Evolutionary conservation across 2,113 vertebrate genomes (phyloP).

Genomic region (Parotia lawesii): DNA sequence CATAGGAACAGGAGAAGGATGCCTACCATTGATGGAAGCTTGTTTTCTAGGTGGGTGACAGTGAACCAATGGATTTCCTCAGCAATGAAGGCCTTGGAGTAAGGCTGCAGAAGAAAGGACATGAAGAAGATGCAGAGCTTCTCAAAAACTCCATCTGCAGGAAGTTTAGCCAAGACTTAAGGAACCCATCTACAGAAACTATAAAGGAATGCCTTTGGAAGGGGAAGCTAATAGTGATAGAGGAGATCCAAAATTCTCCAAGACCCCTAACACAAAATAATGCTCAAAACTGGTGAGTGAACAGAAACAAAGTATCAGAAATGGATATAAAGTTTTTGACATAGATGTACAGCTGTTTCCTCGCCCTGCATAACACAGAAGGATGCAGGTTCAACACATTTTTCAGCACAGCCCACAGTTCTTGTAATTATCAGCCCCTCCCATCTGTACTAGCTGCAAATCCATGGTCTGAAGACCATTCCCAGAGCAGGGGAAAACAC

Average conservation of each 20-base stretch:
- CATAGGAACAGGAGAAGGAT: background rate
- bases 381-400: background rate
- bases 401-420: background rate
- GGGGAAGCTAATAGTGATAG: background rate
- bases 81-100: background rate
- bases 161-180: background rate
- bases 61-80: background rate
- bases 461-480: background rate
- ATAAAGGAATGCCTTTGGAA: background rate
- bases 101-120: background rate
- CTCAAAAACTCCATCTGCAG: background rate
- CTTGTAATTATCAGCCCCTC: background rate
- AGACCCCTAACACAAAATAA: background rate
- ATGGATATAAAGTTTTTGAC: rapidly evolving
- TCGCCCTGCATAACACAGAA: background rate
- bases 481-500: background rate
- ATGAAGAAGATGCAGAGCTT: background rate
- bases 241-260: background rate
- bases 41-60: background rate
- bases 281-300: background rate
- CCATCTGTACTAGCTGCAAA: background rate
- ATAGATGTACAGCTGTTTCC: background rate
- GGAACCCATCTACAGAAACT: background rate
- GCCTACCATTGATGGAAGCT: background rate
- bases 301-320: background rate